Percentiles rank a stretch among this genome's conserved stretches.
Conservation (phyloP, 2,888 invertebrate genomes). For the Lamellibrachia satsuma region DNA sequence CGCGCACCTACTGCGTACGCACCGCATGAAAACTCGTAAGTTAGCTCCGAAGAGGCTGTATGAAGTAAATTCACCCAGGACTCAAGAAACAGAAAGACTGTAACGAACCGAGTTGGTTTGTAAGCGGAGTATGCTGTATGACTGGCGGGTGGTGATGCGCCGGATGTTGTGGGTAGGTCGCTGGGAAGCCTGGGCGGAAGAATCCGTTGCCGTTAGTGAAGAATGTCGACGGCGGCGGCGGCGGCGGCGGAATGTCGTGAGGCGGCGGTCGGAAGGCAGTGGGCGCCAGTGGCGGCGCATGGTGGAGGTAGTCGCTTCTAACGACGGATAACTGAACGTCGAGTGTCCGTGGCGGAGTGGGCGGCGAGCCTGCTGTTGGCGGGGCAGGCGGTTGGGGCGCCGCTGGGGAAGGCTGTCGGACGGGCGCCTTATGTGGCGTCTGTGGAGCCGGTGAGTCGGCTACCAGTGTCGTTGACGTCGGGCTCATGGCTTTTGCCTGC, state of each 20-base stretch:
- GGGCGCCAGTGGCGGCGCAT: slow-evolving; percentile 22
- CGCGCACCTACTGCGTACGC: no score
- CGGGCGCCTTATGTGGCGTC: slow-evolving; percentile 33
- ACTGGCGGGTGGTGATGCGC: slow-evolving; percentile 54
- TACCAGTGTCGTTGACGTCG: slow-evolving; percentile 28
- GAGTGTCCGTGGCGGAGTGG: background rate
- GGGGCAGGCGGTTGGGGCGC: slow-evolving; percentile 35
- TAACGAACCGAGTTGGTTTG: slow-evolving; percentile 52
- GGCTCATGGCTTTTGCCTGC: slow-evolving; percentile 33
- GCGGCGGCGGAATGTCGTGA: slow-evolving; percentile 46
- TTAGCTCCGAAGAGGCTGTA: background rate
- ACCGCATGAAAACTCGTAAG: no score
- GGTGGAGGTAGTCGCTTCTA: slow-evolving; percentile 20
- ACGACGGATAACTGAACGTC: background rate
- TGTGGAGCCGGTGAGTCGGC: slow-evolving; percentile 41
- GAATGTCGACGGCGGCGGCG: slow-evolving; percentile 61
- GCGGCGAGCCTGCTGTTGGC: slow-evolving; percentile 17
- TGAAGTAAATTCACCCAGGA: background rate
- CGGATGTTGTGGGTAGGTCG: slow-evolving; percentile 55
- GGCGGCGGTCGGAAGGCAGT: slow-evolving; percentile 24
- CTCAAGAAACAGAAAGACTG: background rate
- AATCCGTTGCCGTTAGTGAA: slow-evolving; percentile 63
- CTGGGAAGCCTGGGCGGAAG: slow-evolving; percentile 61
- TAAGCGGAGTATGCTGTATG: slow-evolving; percentile 52
- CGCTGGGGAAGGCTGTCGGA: slow-evolving; percentile 28